Conservation (phyloP, 2,888 invertebrate species). For the Anthrax anthrax region DNA sequence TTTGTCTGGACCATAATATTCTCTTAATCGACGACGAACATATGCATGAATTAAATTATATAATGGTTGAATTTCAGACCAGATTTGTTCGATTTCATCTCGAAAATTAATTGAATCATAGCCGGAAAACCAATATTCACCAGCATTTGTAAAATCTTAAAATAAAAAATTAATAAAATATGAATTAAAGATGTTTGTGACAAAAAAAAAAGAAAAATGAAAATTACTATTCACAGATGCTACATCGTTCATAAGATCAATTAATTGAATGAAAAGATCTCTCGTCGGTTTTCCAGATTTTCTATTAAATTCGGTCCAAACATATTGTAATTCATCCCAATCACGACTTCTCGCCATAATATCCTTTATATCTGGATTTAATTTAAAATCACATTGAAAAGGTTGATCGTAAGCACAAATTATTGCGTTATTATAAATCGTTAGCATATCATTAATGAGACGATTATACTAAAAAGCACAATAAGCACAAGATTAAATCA, state of each 20-base stretch:
- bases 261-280: constrained; percentile 65
- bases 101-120: constrained; percentile 67
- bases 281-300: constrained; percentile 66
- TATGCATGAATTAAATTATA: constrained; percentile 83
- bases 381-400: constrained; percentile 62
- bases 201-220: not conserved
- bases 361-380: constrained; percentile 61
- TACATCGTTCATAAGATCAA: constrained; percentile 65
- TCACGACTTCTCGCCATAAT: constrained; percentile 71
- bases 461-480: constrained; percentile 58
- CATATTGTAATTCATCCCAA: constrained; percentile 76
- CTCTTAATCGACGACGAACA: constrained; percentile 66
- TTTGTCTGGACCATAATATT: constrained; percentile 70
- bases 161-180: constrained; percentile 5
- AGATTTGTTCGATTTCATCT: constrained; percentile 64
- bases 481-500: not conserved
- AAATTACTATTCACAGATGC: constrained; percentile 65
- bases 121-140: constrained; percentile 78
- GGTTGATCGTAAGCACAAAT: constrained; percentile 76
- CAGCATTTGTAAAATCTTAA: constrained; percentile 72
- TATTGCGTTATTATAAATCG: constrained; percentile 71
- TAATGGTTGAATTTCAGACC: constrained; percentile 72
- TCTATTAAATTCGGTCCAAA: constrained; percentile 84
- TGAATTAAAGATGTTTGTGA: not conserved
- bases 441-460: constrained; percentile 75